Evolutionary conservation across 2,797 vertebrate genomes (phyloP), one percentile per base, ranked within the genome.

Genomic region (Gymnothorax reevesii): DNA sequence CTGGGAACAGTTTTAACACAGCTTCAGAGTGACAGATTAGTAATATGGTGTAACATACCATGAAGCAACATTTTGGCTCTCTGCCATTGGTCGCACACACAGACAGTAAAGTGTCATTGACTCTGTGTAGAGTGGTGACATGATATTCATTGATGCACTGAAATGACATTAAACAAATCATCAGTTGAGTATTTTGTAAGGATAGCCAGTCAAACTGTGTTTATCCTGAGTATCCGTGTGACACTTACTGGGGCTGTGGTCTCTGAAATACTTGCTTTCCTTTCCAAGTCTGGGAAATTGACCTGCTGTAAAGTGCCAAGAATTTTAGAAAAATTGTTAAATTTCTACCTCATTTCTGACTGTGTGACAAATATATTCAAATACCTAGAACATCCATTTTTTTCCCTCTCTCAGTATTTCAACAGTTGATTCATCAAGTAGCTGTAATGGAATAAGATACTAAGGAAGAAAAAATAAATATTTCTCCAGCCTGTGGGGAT

Each of bases 101-200:
- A 33, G 94, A 90, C 33, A 92, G 5, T 0, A 49, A 10, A 59
- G 88, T 66, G 42, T 3, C 20, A 0, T 57, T 3, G 5, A 20
- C 90, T 57, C 86, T 84, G 7, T 91, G 90, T 66, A 93, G 87
- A 84, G 94, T 2, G 7, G 86, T 89, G 85, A 96, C 90, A 3
- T 84, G 87, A 15, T 86, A 91, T 2, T 0, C 0, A 66, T 90
- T 92, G 0, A 6, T 12, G 52, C 20, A 7, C 75, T 49, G 5
- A 66, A 59, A 57, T 75, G 33, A 42, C 55, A 64, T 77, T 15
- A 79, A 64, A 62, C 12, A 57, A 9, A 27, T 22, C 22, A 77
- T 52, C 5, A 59, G 10, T 20, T 25, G 15, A 3, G 33, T 15
- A 80, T 42, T 15, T 57, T 13, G 12, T n/a, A 0, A 25, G 52